Evolutionary conservation across 2,113 vertebrate species (phyloP), one percentile per base, ranked within the genome.

Genomic region (Centrocercus urophasianus): DNA sequence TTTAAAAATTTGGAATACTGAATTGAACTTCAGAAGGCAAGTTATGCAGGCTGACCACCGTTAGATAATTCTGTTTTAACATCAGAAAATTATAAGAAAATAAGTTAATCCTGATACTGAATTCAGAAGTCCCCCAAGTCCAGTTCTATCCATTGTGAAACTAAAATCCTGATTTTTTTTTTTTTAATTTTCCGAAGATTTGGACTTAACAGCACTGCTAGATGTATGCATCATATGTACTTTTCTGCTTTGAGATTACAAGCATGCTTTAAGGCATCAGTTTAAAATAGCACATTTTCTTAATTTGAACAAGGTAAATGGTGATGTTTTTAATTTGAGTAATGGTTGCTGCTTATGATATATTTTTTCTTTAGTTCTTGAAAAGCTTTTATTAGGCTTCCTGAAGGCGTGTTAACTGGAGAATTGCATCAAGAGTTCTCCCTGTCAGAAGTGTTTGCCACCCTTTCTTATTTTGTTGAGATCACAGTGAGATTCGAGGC

Each of bases 181-280:
- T 30, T 38, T 38, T 38, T 38, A 66, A 38, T 30, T 12, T 66
- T 65, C 22, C 65, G 27, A 70, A 54, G 43, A 6, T 2, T 1
- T 8, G 57, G 20, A 36, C 21, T 65, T 92, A 34, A 32, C 21
- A n/a, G 11, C 72, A 6, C 65, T 89, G 20, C 56, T 73, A 6
- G 4, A 70, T 47, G 7, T 48, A 9, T 73, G 12, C 47, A 6
- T 65, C 8, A 3, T 47, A 2, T 47, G 2, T 65, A 7, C 8
- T 74, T 57, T 57, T 13, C 25, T 86, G n/a, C 40, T 73, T 65
- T 83, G 48, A 20, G 3, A 48, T 73, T 73, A 32, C 22, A 45
- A n/a, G 22, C 17, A 63, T 7, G 4, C 7, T 59, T 70, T 9
- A 52, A 17, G 74, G 10, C 17, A n/a, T 70, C 0, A 0, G 21